Conservation (phyloP, 30 jellyfish, hydroid and myxozoan species). For the Mastigias papua region DNA sequence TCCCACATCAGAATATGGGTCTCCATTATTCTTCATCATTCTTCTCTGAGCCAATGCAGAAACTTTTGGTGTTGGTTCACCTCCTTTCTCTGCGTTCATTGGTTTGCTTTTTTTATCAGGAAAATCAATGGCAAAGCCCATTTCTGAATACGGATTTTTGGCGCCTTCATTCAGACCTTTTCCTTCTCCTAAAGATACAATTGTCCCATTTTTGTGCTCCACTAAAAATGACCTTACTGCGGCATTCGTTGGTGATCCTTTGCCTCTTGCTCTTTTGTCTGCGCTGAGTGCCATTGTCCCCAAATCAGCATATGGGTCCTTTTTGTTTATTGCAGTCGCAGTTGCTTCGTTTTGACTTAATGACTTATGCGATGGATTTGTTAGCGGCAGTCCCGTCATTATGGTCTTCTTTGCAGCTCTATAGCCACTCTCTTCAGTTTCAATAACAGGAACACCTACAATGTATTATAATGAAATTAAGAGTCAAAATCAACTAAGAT, state of each 20-base stretch:
- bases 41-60: conserved; percentile 14
- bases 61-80: not conserved
- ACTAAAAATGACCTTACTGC: conserved; percentile 56
- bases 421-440: conserved; percentile 51
- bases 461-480: not conserved
- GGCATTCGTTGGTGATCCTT: not conserved
- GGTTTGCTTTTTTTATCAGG: conserved; percentile 66
- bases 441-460: conserved; percentile 71
- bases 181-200: conserved; percentile 34
- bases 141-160: conserved; percentile 65
- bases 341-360: conserved; percentile 19
- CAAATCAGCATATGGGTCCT: conserved; percentile 94
- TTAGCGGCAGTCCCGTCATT: conserved; percentile 39
- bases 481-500: no score
- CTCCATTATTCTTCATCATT: conserved; percentile 11
- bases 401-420: conserved; percentile 57
- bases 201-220: conserved; percentile 52
- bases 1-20: conserved; percentile 45
- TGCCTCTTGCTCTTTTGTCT: conserved; percentile 57
- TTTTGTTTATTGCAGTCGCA: conserved; percentile 19
- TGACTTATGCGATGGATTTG: conserved; percentile 30
- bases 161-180: conserved; percentile 5
- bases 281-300: conserved; percentile 77
- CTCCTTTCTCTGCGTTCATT: not conserved
- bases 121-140: conserved; percentile 64